phyloP scores from a whole-genome alignment of 1,140 invertebrate species.

The Charaxes varanes region DNA sequence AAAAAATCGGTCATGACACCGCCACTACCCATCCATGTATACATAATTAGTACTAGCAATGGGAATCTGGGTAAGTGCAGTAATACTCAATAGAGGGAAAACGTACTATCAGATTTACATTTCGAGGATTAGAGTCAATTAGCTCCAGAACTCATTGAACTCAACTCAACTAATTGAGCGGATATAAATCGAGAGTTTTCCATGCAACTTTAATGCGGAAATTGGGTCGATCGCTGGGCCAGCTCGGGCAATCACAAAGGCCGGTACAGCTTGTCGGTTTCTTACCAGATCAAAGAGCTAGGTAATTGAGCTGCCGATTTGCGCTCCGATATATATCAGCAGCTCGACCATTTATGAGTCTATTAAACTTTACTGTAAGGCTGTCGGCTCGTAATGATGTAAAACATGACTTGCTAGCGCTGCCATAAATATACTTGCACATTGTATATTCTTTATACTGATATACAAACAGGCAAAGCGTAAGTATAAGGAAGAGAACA shows the following conservation, averaged over 20 bases:
- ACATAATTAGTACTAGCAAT: too few relatives aligned
- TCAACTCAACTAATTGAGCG: slow-evolving; percentile 7
- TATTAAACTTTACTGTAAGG: slow-evolving; percentile 7
- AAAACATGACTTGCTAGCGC: slow-evolving; percentile 1
- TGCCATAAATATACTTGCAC: too few relatives aligned
- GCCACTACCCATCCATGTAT: too few relatives aligned
- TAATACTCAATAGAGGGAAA: too few relatives aligned
- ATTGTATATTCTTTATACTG: too few relatives aligned
- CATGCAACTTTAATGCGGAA: slow-evolving; percentile 16
- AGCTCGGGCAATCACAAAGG: slow-evolving; percentile 14
- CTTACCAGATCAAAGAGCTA: slow-evolving; percentile 18
- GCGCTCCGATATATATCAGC: slow-evolving; percentile 13
- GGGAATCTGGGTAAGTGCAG: too few relatives aligned
- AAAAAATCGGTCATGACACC: too few relatives aligned
- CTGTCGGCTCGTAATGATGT: slow-evolving; percentile 1
- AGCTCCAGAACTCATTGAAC: slow-evolving; percentile 8
- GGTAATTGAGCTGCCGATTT: slow-evolving; percentile 18
- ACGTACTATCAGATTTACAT: slow-evolving; percentile 1
- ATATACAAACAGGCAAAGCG: too few relatives aligned
- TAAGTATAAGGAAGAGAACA: too few relatives aligned
- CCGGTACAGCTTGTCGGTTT: slow-evolving; percentile 11
- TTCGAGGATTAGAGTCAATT: slow-evolving; percentile 12
- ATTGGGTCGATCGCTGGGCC: slow-evolving; percentile 12
- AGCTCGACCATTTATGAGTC: slow-evolving; percentile 9
- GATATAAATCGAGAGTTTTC: slow-evolving; percentile 10